Evolutionary conservation across 2,113 vertebrate species (phyloP).

Genomic region (Anguilla rostrata): DNA sequence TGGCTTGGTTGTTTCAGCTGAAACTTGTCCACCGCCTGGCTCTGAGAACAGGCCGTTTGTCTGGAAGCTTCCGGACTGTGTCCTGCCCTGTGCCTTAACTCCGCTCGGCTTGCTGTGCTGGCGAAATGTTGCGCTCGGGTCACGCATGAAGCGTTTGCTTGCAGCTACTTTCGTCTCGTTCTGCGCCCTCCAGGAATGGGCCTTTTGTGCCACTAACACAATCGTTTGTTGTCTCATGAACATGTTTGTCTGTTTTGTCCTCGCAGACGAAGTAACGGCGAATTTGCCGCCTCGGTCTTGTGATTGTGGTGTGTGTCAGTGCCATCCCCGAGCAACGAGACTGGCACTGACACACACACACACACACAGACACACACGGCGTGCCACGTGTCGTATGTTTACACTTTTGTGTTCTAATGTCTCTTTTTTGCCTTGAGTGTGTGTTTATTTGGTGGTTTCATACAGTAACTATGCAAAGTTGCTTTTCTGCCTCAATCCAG

Average conservation of each 20-base stretch:
- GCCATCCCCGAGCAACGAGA: conserved; percentile 42
- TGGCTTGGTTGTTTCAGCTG: background rate
- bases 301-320: conserved; percentile 43
- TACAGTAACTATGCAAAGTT: too few species aligned
- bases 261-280: conserved; percentile 51
- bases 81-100: background rate
- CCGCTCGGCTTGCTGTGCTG: background rate
- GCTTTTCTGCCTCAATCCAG: too few species aligned
- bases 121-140: background rate
- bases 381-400: background rate
- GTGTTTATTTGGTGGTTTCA: background rate
- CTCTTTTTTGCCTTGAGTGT: background rate
- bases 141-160: conserved; percentile 9
- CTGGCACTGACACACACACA: conserved; percentile 21
- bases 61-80: background rate
- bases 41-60: background rate
- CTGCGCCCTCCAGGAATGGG: conserved; percentile 31
- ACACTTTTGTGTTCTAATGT: background rate
- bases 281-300: conserved; percentile 39
- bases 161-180: conserved; percentile 27
- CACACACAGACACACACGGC: background rate
- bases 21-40: background rate
- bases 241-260: conserved; percentile 31
- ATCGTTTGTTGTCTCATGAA: conserved; percentile 27
- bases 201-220: conserved; percentile 51